phyloP scores from a whole-genome alignment of 1,140 invertebrate genomes.

The Gyrodactylus bullatarudis region DNA sequence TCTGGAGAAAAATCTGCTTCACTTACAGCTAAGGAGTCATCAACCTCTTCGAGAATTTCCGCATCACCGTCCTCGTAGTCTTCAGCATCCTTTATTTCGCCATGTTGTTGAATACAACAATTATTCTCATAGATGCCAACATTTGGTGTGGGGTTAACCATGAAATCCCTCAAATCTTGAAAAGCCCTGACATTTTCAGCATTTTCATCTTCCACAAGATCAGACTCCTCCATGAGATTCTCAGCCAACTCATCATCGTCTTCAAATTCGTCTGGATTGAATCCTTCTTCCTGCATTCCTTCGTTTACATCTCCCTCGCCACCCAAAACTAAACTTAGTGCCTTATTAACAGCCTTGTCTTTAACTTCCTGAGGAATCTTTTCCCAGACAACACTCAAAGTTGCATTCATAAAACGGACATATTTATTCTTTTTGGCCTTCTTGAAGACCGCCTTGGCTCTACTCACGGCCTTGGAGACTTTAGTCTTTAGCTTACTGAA shows the following conservation, averaged over 20 bases:
- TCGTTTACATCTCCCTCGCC: not conserved
- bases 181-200: not conserved
- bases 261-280: not conserved
- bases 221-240: not conserved
- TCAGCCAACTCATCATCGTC: not conserved
- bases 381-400: not conserved
- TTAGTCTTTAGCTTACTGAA: not conserved
- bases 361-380: not conserved
- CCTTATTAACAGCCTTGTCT: not conserved
- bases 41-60: not conserved
- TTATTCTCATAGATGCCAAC: not conserved
- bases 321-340: not conserved
- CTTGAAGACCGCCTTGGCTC: not conserved
- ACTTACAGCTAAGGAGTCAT: not conserved
- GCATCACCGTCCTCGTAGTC: not conserved
- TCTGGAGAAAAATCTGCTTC: not conserved
- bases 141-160: not conserved
- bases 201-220: not conserved
- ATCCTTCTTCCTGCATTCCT: not conserved
- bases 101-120: not conserved
- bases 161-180: not conserved
- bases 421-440: not conserved
- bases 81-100: not conserved
- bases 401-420: not conserved
- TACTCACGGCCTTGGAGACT: not conserved